phyloP scores from a whole-genome alignment of 1,140 invertebrate species.

The Chymomyza costata region DNA sequence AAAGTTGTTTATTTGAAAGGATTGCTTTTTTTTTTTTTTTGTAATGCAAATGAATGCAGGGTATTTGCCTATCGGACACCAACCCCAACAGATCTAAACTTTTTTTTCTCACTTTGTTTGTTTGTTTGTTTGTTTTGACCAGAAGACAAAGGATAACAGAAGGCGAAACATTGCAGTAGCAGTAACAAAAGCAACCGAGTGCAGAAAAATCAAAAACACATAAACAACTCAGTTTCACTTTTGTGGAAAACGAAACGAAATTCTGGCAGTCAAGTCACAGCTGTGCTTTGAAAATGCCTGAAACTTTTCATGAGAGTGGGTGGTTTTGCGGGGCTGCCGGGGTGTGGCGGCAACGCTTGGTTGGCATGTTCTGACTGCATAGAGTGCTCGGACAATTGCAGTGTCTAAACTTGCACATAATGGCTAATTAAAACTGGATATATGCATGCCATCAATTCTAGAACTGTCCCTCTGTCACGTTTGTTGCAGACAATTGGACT shows the following conservation, averaged over 20 bases:
- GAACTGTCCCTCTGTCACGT: not conserved
- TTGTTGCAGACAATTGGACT: slow-evolving; percentile 24
- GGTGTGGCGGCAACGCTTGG: not conserved
- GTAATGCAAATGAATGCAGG: not conserved
- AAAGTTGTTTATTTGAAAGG: too few relatives aligned
- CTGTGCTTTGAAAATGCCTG: slow-evolving; percentile 40
- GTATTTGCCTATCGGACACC: too few relatives aligned
- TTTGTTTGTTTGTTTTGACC: too few relatives aligned
- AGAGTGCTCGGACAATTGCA: slow-evolving; percentile 5
- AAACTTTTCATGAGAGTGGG: slow-evolving; percentile 28
- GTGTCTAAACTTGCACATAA: slow-evolving; percentile 43
- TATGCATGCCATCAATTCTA: slow-evolving; percentile 28
- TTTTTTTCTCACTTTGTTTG: too few relatives aligned
- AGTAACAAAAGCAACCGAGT: slow-evolving; percentile 26
- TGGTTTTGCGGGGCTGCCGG: slow-evolving; percentile 4
- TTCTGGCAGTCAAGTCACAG: slow-evolving; percentile 33
- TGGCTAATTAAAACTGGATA: slow-evolving; percentile 62
- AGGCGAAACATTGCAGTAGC: slow-evolving; percentile 18
- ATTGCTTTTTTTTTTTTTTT: too few relatives aligned
- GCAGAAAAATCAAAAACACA: slow-evolving; percentile 43
- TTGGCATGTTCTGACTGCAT: not conserved
- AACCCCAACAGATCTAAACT: too few relatives aligned
- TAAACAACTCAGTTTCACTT: slow-evolving; percentile 70
- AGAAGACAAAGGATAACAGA: slow-evolving; percentile 16
- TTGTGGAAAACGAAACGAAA: slow-evolving; percentile 16